phyloP scores from a whole-genome alignment of 2,797 vertebrate genomes.

The Scolopax bukidnonensis region DNA sequence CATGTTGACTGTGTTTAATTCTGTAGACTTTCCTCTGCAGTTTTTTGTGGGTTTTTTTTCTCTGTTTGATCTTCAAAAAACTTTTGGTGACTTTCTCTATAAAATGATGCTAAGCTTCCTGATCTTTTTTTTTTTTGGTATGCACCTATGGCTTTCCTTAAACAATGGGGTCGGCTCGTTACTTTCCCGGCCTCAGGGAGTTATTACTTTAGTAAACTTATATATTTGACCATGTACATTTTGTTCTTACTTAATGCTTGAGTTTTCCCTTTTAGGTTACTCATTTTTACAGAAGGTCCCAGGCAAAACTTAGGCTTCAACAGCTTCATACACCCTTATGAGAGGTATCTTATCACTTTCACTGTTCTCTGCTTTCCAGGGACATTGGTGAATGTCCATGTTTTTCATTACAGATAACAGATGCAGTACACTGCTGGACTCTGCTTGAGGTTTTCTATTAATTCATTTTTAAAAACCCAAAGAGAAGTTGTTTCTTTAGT shows the following conservation, averaged over 20 bases:
- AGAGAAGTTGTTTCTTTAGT: not conserved
- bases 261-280: not conserved
- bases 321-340: not conserved
- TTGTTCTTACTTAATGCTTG: not conserved
- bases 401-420: not conserved
- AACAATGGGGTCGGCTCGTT: not conserved
- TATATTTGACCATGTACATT: not conserved
- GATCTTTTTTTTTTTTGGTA: not conserved
- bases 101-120: not conserved
- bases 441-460: not conserved
- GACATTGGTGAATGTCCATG: not conserved
- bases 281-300: not conserved
- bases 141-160: not conserved
- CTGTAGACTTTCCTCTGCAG: not conserved
- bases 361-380: not conserved
- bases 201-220: not conserved
- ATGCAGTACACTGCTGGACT: not conserved
- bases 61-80: constrained; percentile 29
- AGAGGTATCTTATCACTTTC: not conserved
- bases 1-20: constrained; percentile 62
- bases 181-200: not conserved
- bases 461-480: not conserved
- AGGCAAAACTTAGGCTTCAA: not conserved
- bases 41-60: not conserved
- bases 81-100: not conserved